phyloP scores from a whole-genome alignment of 1,140 invertebrate genomes.

The Sycophila sp. region DNA sequence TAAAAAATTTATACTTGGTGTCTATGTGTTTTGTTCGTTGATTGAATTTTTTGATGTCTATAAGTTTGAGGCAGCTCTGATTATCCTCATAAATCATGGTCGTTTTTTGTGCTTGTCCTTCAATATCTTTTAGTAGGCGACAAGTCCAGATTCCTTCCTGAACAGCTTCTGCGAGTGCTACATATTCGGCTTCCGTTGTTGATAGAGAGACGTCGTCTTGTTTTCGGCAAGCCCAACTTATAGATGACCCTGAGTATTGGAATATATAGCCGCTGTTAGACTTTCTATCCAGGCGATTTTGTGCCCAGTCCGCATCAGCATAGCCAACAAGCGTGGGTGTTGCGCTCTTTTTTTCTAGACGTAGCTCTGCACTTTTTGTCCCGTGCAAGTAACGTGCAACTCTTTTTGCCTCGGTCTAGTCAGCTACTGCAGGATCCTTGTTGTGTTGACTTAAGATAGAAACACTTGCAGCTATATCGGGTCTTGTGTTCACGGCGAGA shows the following conservation, averaged over 20 bases:
- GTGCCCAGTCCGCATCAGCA: conserved; percentile 41
- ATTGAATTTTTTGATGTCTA: conserved; percentile 34
- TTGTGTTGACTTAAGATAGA: conserved; percentile 49
- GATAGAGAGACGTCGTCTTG: conserved; percentile 28
- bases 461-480: conserved; percentile 56
- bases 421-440: conserved; percentile 38
- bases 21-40: conserved; percentile 41
- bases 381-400: conserved; percentile 38
- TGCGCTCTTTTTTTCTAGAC: conserved; percentile 46
- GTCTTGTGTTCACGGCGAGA: conserved; percentile 49
- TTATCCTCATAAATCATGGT: conserved; percentile 32
- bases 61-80: conserved; percentile 41
- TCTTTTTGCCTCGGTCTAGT: conserved; percentile 49
- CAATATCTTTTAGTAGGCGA: conserved; percentile 33
- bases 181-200: conserved; percentile 43
- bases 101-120: neutral
- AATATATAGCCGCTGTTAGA: conserved; percentile 42
- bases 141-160: conserved; percentile 37
- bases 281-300: conserved; percentile 34
- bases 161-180: conserved; percentile 37
- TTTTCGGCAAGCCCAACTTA: conserved; percentile 31
- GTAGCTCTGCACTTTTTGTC: conserved; percentile 26
- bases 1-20: conserved; percentile 37
- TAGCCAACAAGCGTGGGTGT: conserved; percentile 25
- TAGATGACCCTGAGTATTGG: conserved; percentile 17